A percentile compares a stretch with the other conserved stretches of the same genome.
phyloP scores from a whole-genome alignment of 1,140 invertebrate genomes.

The Lepidurus packardi region DNA sequence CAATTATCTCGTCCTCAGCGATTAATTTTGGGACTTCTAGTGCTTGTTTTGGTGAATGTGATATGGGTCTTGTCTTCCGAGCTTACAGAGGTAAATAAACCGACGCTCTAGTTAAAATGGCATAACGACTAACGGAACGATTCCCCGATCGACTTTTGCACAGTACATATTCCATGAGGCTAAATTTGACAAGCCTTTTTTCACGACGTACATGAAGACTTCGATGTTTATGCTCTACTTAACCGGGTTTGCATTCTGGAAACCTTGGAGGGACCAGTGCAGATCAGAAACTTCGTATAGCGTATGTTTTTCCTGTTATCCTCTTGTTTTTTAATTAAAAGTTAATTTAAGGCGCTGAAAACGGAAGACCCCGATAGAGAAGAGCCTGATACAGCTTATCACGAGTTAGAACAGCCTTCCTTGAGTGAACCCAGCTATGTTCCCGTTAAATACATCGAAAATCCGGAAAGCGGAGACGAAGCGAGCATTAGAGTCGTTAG shows the following conservation, averaged over 20 bases:
- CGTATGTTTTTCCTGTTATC: neutral
- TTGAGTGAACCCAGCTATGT: constrained; percentile 76
- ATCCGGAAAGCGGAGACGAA: constrained; percentile 73
- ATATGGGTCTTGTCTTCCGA: constrained; percentile 83
- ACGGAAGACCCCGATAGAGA: neutral
- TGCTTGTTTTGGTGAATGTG: constrained; percentile 73
- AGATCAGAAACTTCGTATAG: constrained; percentile 39
- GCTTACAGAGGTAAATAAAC: constrained; percentile 64
- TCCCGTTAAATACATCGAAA: constrained; percentile 68
- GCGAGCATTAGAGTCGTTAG: constrained; percentile 60
- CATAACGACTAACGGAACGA: constrained; percentile 31
- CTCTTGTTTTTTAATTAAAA: neutral
- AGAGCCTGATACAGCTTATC: neutral
- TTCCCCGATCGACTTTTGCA: constrained; percentile 42
- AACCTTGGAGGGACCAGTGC: constrained; percentile 73
- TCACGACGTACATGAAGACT: constrained; percentile 80
- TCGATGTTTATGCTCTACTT: constrained; percentile 81
- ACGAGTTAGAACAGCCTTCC: constrained; percentile 12
- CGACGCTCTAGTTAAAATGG: constrained; percentile 27
- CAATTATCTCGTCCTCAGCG: constrained; percentile 61
- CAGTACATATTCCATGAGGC: constrained; percentile 77
- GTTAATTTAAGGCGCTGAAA: neutral
- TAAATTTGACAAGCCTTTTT: constrained; percentile 78
- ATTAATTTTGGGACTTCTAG: constrained; percentile 65
- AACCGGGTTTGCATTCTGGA: constrained; percentile 71